A percentile compares a stretch with the other conserved stretches of the same genome.
Conservation (phyloP, 1,140 invertebrate species). For the Neodiprion lecontei region DNA sequence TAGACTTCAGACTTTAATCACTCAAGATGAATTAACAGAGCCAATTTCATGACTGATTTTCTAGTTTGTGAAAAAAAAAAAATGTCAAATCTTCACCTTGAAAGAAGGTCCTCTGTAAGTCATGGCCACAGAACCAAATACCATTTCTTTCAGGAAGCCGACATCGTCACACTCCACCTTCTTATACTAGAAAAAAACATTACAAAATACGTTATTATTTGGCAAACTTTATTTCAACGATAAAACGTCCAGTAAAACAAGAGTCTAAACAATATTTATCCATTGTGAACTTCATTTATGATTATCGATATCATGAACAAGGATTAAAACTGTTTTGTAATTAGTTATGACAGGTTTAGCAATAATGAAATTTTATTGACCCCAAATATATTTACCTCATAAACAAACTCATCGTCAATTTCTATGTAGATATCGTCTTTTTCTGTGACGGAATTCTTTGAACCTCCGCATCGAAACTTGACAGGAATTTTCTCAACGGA, state of each 20-base stretch:
- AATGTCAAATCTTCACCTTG: constrained; percentile 62
- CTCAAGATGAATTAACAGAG: background rate
- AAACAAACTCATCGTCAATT: constrained; percentile 8
- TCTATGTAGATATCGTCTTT: constrained; percentile 23
- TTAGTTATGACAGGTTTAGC: too few species aligned
- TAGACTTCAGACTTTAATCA: too few species aligned
- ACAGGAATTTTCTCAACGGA: constrained; percentile 67
- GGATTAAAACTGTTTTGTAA: too few species aligned
- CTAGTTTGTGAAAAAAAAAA: too few species aligned
- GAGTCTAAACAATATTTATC: background rate
- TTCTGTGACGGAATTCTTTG: background rate
- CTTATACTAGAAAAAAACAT: constrained; percentile 34
- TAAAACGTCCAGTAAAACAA: too few species aligned
- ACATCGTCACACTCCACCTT: constrained; percentile 69
- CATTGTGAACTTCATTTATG: constrained; percentile 33
- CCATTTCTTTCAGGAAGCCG: constrained; percentile 82
- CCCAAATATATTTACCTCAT: constrained; percentile 10
- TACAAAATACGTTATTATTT: too few species aligned
- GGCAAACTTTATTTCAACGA: constrained; percentile 3
- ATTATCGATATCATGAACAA: background rate
- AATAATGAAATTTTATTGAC: background rate
- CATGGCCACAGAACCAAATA: constrained; percentile 88
- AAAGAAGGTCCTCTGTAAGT: constrained; percentile 83
- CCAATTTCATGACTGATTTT: constrained; percentile 22
- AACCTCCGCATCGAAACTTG: constrained; percentile 28